Base-by-base conservation (phyloP, 2,113 vertebrate genomes). In the Columba janthina region DNA sequence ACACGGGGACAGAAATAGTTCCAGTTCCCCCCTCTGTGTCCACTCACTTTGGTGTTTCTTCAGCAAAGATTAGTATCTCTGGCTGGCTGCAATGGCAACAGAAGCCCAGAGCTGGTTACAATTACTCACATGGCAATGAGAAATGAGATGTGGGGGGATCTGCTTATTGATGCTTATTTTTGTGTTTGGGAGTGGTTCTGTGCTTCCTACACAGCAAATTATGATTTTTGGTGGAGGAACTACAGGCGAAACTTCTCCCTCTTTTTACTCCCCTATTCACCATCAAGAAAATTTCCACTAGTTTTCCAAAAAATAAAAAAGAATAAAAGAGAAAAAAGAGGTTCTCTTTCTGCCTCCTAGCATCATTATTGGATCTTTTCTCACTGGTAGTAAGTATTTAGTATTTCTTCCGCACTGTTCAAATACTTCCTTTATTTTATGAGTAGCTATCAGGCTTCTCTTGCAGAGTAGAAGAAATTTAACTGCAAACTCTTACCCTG, bases 251-350 rank as follows among this genome's bases (percentile, higher is more conserved):
- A 10, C 22, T 24, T 13, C 4, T 4, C 15, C 12, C 11, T 51
- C 8, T 51, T 48, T 54, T 71, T 40, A 62, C 80, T 88, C 15
- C 5, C 2, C 1, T 38, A 18, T 54, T 83, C 5, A 26, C 46
- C 25, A 36, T 44, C 31, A 40, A 85, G 28, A 21, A 48, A 21
- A 40, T 77, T 88, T 83, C 25, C 12, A 25, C 10, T 36, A 50
- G 8, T 75, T 48, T 46, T n/a, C 1, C 3, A 62, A 71, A 89
- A 87, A 67, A 26, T 10, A 8, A 34, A 16, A 17, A 5, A 53
- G 1, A 5, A 42, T 62, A 60, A 36, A 44, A 22, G 0, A 3
- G 1, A 4, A 46, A 38, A 40, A 56, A 22, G 2, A 15, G 3
- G 4, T 28, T 78, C 22, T 4, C 11, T 64, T 89, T 82, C n/a